A percentile compares a stretch with the other conserved stretches of the same genome.
Conservation (phyloP, 2,113 vertebrate species). For the Ancistrus triradiatus region DNA sequence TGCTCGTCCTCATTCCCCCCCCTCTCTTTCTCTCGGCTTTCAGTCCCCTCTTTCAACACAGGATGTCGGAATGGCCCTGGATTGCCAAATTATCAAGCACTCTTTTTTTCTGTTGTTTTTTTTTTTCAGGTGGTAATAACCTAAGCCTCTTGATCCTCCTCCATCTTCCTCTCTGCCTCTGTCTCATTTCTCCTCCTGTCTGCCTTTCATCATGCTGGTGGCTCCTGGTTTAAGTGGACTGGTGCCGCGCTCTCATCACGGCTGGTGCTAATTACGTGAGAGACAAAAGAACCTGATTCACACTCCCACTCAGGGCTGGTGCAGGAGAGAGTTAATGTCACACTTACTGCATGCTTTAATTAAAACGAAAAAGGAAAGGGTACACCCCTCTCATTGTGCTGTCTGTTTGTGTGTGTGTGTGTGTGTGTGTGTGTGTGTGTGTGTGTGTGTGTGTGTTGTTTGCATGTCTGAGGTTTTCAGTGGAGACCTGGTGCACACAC, state of each 20-base stretch:
- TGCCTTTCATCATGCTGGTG: constrained; percentile 41
- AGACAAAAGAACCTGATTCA: constrained; percentile 72
- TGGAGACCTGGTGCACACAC: constrained; percentile 20
- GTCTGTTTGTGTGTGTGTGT: constrained; percentile 22
- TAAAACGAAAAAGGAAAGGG: constrained; percentile 61
- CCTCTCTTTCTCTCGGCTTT: constrained; percentile 9
- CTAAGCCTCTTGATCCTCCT: constrained; percentile 6
- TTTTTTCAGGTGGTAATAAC: constrained; percentile 57
- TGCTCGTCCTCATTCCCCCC: constrained; percentile 32
- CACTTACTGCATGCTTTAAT: constrained; percentile 79
- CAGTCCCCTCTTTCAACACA: constrained; percentile 46
- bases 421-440: constrained; percentile 12
- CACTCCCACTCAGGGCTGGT: constrained; percentile 69
- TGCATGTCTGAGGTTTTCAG: constrained; percentile 18
- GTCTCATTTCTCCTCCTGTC: constrained; percentile 27
- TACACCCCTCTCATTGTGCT: constrained; percentile 43
- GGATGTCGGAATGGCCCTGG: constrained; percentile 46
- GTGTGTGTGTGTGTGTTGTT: constrained; percentile 30
- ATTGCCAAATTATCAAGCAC: constrained; percentile 58
- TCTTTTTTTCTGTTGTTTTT: constrained; percentile 38
- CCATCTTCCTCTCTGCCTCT: constrained; percentile 31
- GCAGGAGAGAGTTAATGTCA: constrained; percentile 80
- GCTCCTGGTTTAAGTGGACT: constrained; percentile 36
- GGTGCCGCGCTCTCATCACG: constrained; percentile 53
- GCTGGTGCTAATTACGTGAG: constrained; percentile 67